These are phyloP conservation scores for Ariolimax columbianus DNA, from an alignment of 2,888 invertebrate species.

Conservation along the genomic window DNA sequence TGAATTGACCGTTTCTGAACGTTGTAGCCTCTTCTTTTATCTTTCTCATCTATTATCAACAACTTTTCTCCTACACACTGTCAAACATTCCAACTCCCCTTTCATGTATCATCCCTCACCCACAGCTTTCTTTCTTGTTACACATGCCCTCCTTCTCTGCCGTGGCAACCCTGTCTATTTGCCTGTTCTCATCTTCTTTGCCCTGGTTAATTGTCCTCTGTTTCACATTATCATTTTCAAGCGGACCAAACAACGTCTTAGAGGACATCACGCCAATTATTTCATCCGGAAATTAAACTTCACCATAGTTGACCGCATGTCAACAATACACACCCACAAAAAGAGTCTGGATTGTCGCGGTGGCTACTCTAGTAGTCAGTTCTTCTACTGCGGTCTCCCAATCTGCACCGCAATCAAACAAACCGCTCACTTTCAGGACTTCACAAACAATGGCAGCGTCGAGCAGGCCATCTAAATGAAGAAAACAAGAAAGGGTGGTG, in stretches of 20 bases:
- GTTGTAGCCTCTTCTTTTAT: not conserved
- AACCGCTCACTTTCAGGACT: constrained; percentile 38
- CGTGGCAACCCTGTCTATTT: constrained; percentile 18
- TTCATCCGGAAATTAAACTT: constrained; percentile 47
- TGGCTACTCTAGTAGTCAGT: not conserved
- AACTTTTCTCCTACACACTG: not conserved
- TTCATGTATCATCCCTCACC: not conserved
- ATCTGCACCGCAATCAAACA: constrained; percentile 48
- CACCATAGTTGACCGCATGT: constrained; percentile 38
- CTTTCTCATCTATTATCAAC: not conserved
- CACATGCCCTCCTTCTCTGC: not conserved
- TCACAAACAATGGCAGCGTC: constrained; percentile 17
- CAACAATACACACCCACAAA: constrained; percentile 8
- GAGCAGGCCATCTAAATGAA: constrained; percentile 17
- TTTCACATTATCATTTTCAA: constrained; percentile 43
- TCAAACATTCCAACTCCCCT: not conserved
- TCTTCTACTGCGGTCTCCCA: not conserved
- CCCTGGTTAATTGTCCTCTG: constrained; percentile 30
- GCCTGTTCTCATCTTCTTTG: constrained; percentile 16
- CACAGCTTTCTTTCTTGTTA: not conserved
- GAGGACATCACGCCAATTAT: constrained; percentile 31
- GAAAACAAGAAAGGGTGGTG: not conserved
- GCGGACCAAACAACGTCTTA: constrained; percentile 37
- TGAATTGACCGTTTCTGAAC: not conserved
- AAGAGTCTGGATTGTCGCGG: not conserved